Base-by-base conservation (phyloP, 2,113 vertebrate species). In the Meles meles region DNA sequence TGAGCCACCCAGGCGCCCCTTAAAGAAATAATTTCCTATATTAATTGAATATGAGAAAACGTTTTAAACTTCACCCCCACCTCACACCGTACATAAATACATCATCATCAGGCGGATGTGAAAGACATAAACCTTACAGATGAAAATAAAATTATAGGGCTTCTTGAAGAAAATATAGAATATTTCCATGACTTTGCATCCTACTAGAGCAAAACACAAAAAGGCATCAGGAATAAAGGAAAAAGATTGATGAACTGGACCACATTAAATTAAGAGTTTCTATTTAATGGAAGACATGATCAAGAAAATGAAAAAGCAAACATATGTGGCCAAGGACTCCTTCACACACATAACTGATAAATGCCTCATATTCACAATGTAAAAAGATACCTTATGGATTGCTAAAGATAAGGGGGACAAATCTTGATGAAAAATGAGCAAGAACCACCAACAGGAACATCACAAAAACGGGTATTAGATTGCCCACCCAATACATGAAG, bases 91-190 rank as follows among this genome's bases (percentile, higher is more conserved):
- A n/a, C 27, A 89, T 83, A 90, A 52, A 69, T 17, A 87, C 81
- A 31, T 96, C 42, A 88, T 79, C 71, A 83, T 79, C 80, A 83
- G 18, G 15, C 42, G 1, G 17, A 52, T 63, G 55, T 63, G 90
- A 85, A 94, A 94, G 44, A 57, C 29, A 74, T 7, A 65, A 10
- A 52, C 88, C 39, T 83, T 79, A 72, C 0, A 47, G 25, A 57
- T 12, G 7, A 88, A 85, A 89, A 18, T 65, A 96, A 93, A 86
- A 72, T 5, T 18, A 52, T 21, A 89, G 69, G 18, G 0, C 1
- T 63, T 39, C 65, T 67, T 34, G 25, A 96, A 93, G 29, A 97
- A 95, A 95, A 96, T 37, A 88, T 1, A 86, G 49, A 86, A 15
- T 89, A 93, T 21, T 83, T 92, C 93, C 29, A 90, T 65, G 21